A percentile compares a stretch with the other conserved stretches of the same genome.
Conservation (phyloP, 1,140 invertebrate genomes). For the Cherax quadricarinatus region DNA sequence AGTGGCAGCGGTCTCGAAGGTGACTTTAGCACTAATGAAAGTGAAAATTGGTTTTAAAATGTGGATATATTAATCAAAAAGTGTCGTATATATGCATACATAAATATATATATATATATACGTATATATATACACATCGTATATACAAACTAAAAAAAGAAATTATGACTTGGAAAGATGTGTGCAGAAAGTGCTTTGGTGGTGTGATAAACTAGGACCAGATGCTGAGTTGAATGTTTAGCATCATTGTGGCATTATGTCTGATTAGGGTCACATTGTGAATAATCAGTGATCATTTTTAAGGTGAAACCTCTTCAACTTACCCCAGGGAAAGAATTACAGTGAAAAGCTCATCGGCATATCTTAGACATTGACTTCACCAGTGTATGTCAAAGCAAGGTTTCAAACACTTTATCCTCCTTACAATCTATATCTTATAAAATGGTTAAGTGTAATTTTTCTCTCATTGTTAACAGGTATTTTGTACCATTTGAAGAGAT, state of each 20-base stretch:
- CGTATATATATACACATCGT: background rate
- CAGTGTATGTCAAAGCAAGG: constrained; percentile 51
- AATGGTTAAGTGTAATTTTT: constrained; percentile 17
- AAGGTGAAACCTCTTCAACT: constrained; percentile 62
- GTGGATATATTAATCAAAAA: constrained; percentile 33
- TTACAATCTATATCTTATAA: background rate
- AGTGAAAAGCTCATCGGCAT: constrained; percentile 46
- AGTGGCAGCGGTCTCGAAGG: constrained; percentile 26
- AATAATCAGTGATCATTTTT: constrained; percentile 61
- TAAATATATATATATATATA: constrained; percentile 6
- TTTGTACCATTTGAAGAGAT: constrained; percentile 33
- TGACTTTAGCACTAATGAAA: background rate
- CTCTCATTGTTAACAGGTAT: constrained; percentile 17
- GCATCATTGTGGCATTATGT: constrained; percentile 67
- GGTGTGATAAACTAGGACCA: constrained; percentile 60
- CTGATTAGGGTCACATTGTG: constrained; percentile 68
- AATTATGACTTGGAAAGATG: background rate
- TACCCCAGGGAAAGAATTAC: constrained; percentile 54
- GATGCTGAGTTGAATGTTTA: constrained; percentile 53
- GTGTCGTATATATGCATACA: background rate
- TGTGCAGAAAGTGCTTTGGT: constrained; percentile 40
- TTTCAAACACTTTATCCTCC: background rate
- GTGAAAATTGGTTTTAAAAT: constrained; percentile 33
- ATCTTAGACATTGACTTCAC: constrained; percentile 52
- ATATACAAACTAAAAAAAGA: background rate